Evolutionary conservation across 1,140 invertebrate species (phyloP), one percentile per base, ranked within the genome.

Genomic region (Stegodyphus dumicola): DNA sequence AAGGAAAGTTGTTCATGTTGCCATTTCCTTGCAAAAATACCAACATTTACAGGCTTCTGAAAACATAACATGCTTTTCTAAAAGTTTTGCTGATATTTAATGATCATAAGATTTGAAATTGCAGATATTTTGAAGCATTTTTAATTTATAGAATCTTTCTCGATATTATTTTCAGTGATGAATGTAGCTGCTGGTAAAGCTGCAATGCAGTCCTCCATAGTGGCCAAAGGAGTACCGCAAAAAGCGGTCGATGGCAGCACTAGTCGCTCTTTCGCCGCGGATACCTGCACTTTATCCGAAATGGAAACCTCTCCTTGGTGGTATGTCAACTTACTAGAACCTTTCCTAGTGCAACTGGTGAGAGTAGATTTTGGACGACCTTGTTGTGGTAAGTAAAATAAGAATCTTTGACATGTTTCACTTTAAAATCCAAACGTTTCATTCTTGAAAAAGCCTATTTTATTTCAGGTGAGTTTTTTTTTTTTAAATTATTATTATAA

Each of bases 141-240:
- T 11, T 60, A 60, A 15, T 11, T 60, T 11, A 60, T 60, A 60
- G 56, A 17, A 17, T n/a, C 17, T 67, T 18, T 56, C 0, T 15
- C 7, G 33, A 53, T 56, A 64, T 51, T 56, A 7, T 83, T 93
- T 92, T 4, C 93, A 98, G 97, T 98, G 71, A 89, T 98, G 33
- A 98, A 98, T 90, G 96, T 98, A 56, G 97, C 96, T 1, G 95
- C 96, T n/a, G 97, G 97, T 7, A 98, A 98, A 91, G 96, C 97
- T 0, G 96, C 97, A 0, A 97, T 98, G 96, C 97, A 98, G 91
- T 95, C 95, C 0, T 97, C 95, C 51, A 87, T 88, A 6, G 95
- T 95, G 0, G 94, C 95, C 13, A 93, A 94, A 6, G 97, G 96
- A 65, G 95, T 96, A 10, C 96, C 96, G 0, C 96, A 98, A 90